A percentile compares a stretch with the other conserved stretches of the same genome.
Conservation (phyloP, 2,113 vertebrate species). For the Gadus chalcogrammus region DNA sequence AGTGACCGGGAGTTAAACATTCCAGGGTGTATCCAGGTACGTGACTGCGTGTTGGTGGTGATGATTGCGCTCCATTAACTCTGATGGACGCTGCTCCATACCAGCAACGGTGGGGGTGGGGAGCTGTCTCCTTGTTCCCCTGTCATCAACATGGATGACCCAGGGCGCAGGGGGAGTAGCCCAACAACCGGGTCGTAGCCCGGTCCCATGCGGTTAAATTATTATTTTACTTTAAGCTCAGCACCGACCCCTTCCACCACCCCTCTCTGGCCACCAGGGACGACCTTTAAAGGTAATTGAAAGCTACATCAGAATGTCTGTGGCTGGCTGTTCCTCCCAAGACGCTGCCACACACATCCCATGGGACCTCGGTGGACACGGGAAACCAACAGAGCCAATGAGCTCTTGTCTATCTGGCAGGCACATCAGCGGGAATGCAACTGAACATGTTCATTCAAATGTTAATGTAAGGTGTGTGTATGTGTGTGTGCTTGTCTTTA, state of each 20-base stretch:
- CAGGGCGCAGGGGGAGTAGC: constrained; percentile 3
- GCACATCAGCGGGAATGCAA: background rate
- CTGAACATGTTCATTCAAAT: constrained; percentile 7
- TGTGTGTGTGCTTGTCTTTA: background rate
- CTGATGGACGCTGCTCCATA: constrained; percentile 63
- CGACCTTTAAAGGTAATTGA: constrained; percentile 48
- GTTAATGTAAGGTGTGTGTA: constrained; percentile 16
- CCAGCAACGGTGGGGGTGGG: constrained; percentile 44
- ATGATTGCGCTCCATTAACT: constrained; percentile 71
- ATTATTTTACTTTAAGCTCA: constrained; percentile 11
- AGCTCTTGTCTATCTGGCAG: constrained; percentile 7
- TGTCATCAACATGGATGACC: constrained; percentile 34
- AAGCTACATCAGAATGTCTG: constrained; percentile 39
- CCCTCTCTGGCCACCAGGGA: constrained; percentile 14
- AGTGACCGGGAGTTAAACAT: constrained; percentile 65
- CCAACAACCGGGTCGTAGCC: background rate
- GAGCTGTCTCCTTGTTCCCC: constrained; percentile 47
- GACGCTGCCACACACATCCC: constrained; percentile 13
- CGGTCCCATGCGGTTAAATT: constrained; percentile 31
- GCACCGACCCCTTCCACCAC: background rate
- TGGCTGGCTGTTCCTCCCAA: constrained; percentile 7
- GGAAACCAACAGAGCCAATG: constrained; percentile 11
- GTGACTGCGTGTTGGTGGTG: constrained; percentile 62
- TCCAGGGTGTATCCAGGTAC: constrained; percentile 43
- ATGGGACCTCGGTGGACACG: constrained; percentile 32